A percentile compares a stretch with the other conserved stretches of the same genome.
These are phyloP conservation scores for Centropus bengalensis DNA, from an alignment of 2,113 vertebrate species.

Conservation along the genomic window DNA sequence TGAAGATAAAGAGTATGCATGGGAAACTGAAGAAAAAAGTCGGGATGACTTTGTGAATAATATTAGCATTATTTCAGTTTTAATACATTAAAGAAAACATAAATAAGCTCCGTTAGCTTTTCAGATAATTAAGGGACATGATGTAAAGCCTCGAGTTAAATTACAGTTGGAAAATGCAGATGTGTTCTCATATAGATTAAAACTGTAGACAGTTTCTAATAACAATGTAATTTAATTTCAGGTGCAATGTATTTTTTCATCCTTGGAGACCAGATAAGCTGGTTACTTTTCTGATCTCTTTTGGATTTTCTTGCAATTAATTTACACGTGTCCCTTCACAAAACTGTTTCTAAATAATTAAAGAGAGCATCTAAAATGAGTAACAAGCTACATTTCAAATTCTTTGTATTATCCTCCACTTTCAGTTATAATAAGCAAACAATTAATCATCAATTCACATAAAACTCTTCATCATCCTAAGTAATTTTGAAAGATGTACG, in stretches of 20 bases:
- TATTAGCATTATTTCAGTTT: background rate
- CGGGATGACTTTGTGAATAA: background rate
- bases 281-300: background rate
- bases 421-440: background rate
- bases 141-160: background rate
- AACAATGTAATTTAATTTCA: conserved; percentile 20
- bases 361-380: background rate
- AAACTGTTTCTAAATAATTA: conserved; percentile 6
- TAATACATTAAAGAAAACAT: background rate
- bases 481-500: background rate
- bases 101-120: conserved; percentile 6
- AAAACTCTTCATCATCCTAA: background rate
- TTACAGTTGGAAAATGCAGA: background rate
- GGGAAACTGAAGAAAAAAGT: background rate
- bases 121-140: conserved; percentile 30
- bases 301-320: background rate
- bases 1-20: background rate
- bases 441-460: background rate
- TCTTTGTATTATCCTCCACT: background rate
- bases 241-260: background rate
- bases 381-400: background rate
- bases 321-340: background rate
- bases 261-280: background rate
- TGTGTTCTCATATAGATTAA: background rate
- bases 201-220: background rate